Evolutionary conservation across 2,113 vertebrate genomes (phyloP).

Genomic region (Sus scrofa): DNA sequence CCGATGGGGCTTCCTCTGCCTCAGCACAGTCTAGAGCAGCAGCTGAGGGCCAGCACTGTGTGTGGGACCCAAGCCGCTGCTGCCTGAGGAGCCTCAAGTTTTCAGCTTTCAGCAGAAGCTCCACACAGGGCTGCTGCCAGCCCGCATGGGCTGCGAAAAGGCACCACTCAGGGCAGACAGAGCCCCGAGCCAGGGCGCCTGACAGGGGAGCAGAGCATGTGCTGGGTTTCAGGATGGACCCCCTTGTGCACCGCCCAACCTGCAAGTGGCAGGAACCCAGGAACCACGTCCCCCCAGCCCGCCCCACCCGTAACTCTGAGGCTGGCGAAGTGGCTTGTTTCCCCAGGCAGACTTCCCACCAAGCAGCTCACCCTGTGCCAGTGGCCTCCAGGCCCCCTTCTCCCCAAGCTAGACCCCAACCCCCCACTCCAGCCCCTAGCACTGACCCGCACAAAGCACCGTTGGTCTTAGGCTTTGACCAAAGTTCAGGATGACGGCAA

Average conservation of each 20-base stretch:
- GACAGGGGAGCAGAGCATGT: neutral
- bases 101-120: neutral
- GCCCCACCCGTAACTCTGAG: neutral
- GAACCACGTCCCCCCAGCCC: neutral
- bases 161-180: neutral
- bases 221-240: neutral
- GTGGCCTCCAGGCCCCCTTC: neutral
- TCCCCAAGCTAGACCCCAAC: neutral
- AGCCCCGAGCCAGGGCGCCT: neutral
- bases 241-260: neutral
- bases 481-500: neutral
- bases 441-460: neutral
- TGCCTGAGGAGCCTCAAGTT: neutral
- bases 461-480: neutral
- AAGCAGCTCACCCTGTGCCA: neutral
- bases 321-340: neutral
- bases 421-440: neutral
- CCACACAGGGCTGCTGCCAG: neutral
- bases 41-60: neutral
- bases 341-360: neutral
- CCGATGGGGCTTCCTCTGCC: neutral
- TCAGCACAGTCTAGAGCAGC: neutral
- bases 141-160: neutral
- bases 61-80: neutral
- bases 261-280: neutral